Evolutionary conservation across 2,797 vertebrate genomes (phyloP).

Genomic region (Bufotes viridis): DNA sequence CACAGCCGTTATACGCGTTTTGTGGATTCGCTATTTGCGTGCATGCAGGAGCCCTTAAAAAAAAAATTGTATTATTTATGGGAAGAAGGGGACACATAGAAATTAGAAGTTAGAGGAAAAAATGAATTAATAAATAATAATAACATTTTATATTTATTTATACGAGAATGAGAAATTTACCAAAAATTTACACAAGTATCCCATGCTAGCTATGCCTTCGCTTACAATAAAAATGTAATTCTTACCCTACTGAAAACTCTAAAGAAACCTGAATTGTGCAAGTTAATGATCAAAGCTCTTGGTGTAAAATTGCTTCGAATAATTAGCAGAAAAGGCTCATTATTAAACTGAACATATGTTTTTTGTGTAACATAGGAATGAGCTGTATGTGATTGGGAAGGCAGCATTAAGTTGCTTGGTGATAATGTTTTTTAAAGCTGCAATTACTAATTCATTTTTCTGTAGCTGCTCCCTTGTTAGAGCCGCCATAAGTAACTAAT

Average conservation of each 20-base stretch:
- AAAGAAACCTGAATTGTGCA: not conserved
- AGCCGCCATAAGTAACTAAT: conserved; percentile 9
- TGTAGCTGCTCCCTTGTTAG: not conserved
- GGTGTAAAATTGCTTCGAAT: conserved; percentile 15
- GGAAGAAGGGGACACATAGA: no score
- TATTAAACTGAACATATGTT: conserved; percentile 45
- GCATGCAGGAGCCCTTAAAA: no score
- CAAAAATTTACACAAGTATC: not conserved
- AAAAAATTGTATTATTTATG: no score
- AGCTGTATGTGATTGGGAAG: not conserved
- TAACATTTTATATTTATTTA: no score
- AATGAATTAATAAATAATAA: no score
- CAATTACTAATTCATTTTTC: conserved; percentile 41
- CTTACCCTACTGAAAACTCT: not conserved
- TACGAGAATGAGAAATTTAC: no score
- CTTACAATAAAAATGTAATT: not conserved
- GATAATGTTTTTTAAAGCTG: conserved; percentile 42
- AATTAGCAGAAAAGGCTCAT: conserved; percentile 27
- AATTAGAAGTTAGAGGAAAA: no score
- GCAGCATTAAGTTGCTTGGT: conserved; percentile 15
- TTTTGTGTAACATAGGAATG: conserved; percentile 3
- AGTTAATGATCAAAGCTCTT: conserved; percentile 26
- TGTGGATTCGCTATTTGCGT: no score
- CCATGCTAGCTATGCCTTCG: not conserved
- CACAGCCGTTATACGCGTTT: no score